phyloP scores from a whole-genome alignment of 2,113 vertebrate genomes.

The Corythaixoides concolor region DNA sequence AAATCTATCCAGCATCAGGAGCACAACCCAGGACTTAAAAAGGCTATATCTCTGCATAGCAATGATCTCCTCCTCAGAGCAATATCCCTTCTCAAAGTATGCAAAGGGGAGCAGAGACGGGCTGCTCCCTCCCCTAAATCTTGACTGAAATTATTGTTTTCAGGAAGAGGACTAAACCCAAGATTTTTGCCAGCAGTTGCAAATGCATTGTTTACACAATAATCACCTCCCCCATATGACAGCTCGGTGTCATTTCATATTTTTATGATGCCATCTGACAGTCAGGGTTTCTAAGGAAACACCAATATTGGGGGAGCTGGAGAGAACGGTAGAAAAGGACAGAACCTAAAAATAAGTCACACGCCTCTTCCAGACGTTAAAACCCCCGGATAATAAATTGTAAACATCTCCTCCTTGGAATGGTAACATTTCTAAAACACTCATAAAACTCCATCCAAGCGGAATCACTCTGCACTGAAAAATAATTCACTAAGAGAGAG shows the following conservation, averaged over 20 bases:
- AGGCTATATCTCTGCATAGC: not conserved
- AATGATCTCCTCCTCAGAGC: not conserved
- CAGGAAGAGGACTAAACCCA: not conserved
- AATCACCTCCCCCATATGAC: not conserved
- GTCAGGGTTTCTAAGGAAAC: slow-evolving; percentile 47
- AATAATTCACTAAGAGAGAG: not conserved
- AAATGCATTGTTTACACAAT: not conserved
- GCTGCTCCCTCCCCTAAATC: not conserved
- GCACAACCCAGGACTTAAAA: not conserved
- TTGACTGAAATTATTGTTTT: not conserved
- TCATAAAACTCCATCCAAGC: not conserved
- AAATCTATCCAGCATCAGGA: not conserved
- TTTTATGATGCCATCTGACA: not conserved
- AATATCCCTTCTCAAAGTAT: not conserved
- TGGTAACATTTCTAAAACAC: not conserved
- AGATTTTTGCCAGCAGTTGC: not conserved
- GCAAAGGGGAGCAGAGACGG: not conserved
- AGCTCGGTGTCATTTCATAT: not conserved
- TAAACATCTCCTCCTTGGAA: not conserved
- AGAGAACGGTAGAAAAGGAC: not conserved
- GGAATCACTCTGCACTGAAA: not conserved
- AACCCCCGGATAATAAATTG: not conserved
- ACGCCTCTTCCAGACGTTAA: not conserved
- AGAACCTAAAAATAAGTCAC: slow-evolving; percentile 47
- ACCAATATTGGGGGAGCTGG: slow-evolving; percentile 9